Evolutionary conservation across 2,113 vertebrate species (phyloP), one percentile per base, ranked within the genome.

Genomic region (Perca flavescens): DNA sequence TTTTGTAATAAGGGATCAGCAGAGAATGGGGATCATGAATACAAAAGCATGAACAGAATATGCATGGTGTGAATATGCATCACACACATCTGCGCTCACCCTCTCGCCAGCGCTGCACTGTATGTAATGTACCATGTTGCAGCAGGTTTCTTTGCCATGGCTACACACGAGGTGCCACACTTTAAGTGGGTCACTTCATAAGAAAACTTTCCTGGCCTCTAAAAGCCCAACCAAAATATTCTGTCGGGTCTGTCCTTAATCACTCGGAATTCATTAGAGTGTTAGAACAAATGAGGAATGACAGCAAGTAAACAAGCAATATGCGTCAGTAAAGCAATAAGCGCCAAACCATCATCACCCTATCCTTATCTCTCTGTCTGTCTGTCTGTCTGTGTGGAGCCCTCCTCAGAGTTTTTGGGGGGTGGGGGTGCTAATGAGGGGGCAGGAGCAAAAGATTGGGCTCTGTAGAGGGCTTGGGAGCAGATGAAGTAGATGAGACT

Each of bases 231-330:
- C 69, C 78, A 74, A 79, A 83, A 72, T 40, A 31, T 81, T 83
- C 75, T 74, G 61, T 82, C 46, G 60, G 74, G 71, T 85, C 58
- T 63, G 63, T 82, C 80, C 79, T 62, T 79, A 87, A 92, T 88
- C 82, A 65, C 75, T 85, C 65, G 1, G 19, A 82, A 83, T 70
- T 76, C 75, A 87, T 92, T 85, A 85, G 83, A 76, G 60, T 76
- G 58, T 54, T 57, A 79, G 72, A 88, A 79, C 67, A 84, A 82
- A 86, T 47, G 15, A 68, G 82, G 65, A 87, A 80, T 54, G 79
- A 89, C 86, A 87, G 88, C 40, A 7, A 84, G 80, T 86, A 91
- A 89, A 90, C 88, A 91, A 93, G 90, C 92, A 92, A 94, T 93
- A 93, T 86, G 82, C 40, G 43, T 87, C 84, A 63, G 82, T 79